Evolutionary conservation across 1,140 invertebrate species (phyloP).

Genomic region (Diabrotica virgifera): DNA sequence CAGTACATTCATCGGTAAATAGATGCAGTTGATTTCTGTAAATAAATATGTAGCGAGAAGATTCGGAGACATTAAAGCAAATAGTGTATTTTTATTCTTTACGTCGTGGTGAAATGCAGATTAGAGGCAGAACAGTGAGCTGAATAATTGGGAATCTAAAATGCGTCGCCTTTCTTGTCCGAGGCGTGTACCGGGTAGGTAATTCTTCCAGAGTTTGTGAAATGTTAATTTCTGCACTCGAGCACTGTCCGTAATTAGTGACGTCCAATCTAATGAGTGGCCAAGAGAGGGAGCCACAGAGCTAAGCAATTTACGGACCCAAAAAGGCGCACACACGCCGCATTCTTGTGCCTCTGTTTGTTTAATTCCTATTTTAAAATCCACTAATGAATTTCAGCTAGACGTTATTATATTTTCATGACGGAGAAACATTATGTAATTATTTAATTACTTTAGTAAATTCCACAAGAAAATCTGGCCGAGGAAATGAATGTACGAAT

Average conservation of each 20-base stretch:
- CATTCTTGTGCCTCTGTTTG: constrained; percentile 25
- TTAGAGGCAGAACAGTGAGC: background rate
- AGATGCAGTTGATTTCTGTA: too few species aligned
- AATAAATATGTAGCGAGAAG: too few species aligned
- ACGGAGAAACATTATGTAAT: constrained; percentile 20
- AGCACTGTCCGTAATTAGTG: constrained; percentile 32
- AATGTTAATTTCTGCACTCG: constrained; percentile 30
- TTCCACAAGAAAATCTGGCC: constrained; percentile 24
- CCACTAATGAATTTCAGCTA: constrained; percentile 32
- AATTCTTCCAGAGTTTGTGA: constrained; percentile 21
- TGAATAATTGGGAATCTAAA: constrained; percentile 3
- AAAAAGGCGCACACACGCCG: constrained; percentile 4
- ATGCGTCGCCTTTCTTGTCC: background rate
- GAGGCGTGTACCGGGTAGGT: background rate
- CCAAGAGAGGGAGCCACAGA: constrained; percentile 22
- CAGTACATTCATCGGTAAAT: too few species aligned
- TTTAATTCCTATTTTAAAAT: constrained; percentile 38
- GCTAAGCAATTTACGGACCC: constrained; percentile 30
- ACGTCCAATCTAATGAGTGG: constrained; percentile 37
- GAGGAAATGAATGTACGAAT: constrained; percentile 18
- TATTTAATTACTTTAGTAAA: constrained; percentile 24
- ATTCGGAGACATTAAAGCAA: too few species aligned
- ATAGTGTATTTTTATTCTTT: background rate
- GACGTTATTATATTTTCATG: constrained; percentile 23
- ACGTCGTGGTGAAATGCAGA: background rate